Percentiles rank a stretch among this genome's conserved stretches.
phyloP scores from a whole-genome alignment of 1,140 invertebrate genomes.

The Physella acuta region DNA sequence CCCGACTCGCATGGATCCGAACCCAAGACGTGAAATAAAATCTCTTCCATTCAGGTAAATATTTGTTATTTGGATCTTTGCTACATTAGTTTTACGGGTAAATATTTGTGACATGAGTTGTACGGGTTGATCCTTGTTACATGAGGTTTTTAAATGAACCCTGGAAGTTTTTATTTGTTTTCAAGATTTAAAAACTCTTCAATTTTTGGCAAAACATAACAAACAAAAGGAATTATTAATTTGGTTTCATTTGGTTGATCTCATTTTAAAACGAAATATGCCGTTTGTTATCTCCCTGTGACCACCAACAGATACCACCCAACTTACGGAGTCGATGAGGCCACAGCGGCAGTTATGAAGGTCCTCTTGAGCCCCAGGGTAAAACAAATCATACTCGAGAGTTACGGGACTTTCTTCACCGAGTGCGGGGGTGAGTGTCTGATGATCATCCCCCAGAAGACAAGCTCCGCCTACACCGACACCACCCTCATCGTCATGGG shows the following conservation, averaged over 20 bases:
- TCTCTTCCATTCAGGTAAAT: constrained; percentile 8
- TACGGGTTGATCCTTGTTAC: too few species aligned
- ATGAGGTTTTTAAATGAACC: too few species aligned
- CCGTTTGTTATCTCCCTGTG: too few species aligned
- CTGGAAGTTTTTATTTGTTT: too few species aligned
- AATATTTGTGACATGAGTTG: too few species aligned
- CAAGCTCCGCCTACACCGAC: constrained; percentile 18
- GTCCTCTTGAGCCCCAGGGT: not conserved
- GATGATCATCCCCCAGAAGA: constrained; percentile 2
- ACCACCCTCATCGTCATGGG: not conserved
- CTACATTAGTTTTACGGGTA: too few species aligned
- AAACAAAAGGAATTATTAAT: too few species aligned
- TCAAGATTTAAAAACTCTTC: too few species aligned
- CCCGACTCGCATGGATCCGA: constrained; percentile 22
- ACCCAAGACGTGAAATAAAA: constrained; percentile 16
- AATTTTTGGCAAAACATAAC: too few species aligned
- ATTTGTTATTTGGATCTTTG: too few species aligned
- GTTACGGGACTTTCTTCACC: constrained; percentile 5
- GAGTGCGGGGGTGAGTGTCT: constrained; percentile 9
- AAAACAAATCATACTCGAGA: not conserved
- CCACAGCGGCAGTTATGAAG: not conserved
- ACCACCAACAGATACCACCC: not conserved
- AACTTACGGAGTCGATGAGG: not conserved
- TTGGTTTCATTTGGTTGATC: too few species aligned
- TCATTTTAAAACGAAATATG: too few species aligned